Evolutionary conservation across 1,140 invertebrate genomes (phyloP), one percentile per base, ranked within the genome.

Genomic region (Cyrtorhinus lividipennis): DNA sequence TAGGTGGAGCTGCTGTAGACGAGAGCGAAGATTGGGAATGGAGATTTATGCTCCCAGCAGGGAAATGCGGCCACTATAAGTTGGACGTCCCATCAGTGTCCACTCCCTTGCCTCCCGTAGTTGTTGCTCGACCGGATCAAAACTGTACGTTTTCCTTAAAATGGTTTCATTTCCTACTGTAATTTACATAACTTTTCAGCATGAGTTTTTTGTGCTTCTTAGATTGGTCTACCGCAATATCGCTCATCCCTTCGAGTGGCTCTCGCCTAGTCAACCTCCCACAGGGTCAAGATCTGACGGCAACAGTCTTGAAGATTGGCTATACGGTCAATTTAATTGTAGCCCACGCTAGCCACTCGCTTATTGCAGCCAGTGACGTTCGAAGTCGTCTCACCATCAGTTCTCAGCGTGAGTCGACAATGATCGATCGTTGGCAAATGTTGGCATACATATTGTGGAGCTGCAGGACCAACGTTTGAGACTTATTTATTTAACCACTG

Each of bases 191-290:
- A n/a, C 18, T 22, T 48, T 48, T 48, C 3, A 20, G 46, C 23
- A 48, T 2, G 46, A 3, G 10, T n/a, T 44, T 44, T 12, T 44
- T n/a, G n/a, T 44, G n/a, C n/a, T n/a, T 38, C 15, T 24, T 56
- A 67, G 67, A 62, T 57, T 70, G 69, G 69, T 70, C 68, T 44
- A 65, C 62, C 20, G 62, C 62, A 10, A 66, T 70, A 25, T 62
- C 26, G 0, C 53, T 69, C 20, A 62, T 58, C 30, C 62, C 62
- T 13, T 69, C 65, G 30, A 65, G 56, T 24, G 66, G 67, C 44
- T 58, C 27, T 2, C 65, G 68, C 45, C 60, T 70, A 44, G 44
- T 70, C 1, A 63, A 63, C 22, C 53, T 70, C 5, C 66, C 66
- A 13, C 63, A 65, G 18, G 44, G 46, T n/a, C 67, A 68, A 58